These are phyloP conservation scores for Mimachlamys varia DNA, from an alignment of 2,888 invertebrate genomes.

Conservation along the genomic window DNA sequence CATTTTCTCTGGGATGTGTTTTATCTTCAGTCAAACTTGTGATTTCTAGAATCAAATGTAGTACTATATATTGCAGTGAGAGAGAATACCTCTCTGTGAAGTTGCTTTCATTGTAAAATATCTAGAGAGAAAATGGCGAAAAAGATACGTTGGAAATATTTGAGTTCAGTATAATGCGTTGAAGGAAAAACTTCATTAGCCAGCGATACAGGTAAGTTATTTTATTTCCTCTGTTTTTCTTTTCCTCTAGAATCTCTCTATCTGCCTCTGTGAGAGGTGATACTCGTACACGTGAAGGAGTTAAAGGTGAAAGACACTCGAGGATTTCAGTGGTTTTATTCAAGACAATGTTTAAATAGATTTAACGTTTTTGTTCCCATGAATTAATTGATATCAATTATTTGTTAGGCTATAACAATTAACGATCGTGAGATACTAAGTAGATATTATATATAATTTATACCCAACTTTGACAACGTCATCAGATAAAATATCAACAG, in stretches of 20 bases:
- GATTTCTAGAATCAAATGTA: neutral
- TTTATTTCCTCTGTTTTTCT: neutral
- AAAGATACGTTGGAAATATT: neutral
- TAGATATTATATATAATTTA: neutral
- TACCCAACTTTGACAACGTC: neutral
- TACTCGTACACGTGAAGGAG: too few species aligned
- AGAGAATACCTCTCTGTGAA: neutral
- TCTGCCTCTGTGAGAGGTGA: too few species aligned
- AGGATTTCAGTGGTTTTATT: too few species aligned
- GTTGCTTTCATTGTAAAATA: neutral
- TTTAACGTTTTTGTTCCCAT: too few species aligned
- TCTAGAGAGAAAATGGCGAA: neutral
- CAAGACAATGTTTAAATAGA: too few species aligned
- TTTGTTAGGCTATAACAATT: neutral
- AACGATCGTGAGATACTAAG: neutral
- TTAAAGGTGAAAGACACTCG: too few species aligned
- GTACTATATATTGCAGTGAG: neutral
- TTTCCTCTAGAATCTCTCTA: neutral
- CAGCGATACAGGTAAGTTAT: neutral
- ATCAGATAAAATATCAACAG: too few species aligned
- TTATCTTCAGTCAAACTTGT: neutral
- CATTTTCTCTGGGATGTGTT: neutral
- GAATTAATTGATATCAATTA: too few species aligned
- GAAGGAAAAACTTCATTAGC: neutral
- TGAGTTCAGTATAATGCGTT: neutral